Percentiles rank a stretch among this genome's conserved stretches.
Conservation (phyloP, 2,113 vertebrate genomes). For the Chaetura pelagica region DNA sequence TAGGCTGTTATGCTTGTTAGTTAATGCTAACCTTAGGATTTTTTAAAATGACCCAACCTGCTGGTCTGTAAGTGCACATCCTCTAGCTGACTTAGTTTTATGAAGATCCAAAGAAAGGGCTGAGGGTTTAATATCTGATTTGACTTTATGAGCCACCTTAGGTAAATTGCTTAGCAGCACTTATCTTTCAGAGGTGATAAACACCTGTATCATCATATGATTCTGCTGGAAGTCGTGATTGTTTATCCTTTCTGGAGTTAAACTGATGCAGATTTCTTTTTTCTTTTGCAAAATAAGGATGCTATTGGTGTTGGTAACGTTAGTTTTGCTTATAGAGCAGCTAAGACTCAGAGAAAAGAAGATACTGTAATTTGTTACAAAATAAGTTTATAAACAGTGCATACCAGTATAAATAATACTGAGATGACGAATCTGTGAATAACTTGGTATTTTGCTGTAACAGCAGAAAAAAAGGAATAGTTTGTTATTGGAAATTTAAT, state of each 20-base stretch:
- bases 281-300: neutral
- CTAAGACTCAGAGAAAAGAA: neutral
- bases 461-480: neutral
- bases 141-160: neutral
- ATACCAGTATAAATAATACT: neutral
- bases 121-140: neutral
- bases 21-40: neutral
- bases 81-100: neutral
- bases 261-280: neutral
- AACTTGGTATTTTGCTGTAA: neutral
- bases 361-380: neutral
- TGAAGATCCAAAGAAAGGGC: neutral
- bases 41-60: neutral
- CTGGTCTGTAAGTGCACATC: neutral
- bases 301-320: neutral
- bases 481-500: neutral
- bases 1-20: neutral
- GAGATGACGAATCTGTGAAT: neutral
- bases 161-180: neutral
- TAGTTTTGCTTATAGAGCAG: neutral
- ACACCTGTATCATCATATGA: neutral
- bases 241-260: neutral
- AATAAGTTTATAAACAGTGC: neutral
- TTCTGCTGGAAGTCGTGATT: neutral
- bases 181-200: neutral